These are phyloP conservation scores for Prunella fulvescens DNA, from an alignment of 2,113 vertebrate genomes.

Conservation along the genomic window DNA sequence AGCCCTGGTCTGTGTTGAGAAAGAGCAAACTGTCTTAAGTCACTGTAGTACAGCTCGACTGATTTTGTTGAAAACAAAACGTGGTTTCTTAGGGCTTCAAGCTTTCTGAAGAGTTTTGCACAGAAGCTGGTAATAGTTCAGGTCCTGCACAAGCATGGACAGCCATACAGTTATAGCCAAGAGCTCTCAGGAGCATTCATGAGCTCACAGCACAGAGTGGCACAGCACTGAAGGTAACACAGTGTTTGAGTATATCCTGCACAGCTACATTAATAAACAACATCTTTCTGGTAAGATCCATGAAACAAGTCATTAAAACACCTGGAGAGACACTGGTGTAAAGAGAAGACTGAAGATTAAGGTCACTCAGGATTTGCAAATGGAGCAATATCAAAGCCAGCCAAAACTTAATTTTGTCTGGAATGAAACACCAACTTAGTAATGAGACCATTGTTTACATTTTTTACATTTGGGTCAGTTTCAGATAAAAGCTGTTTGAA, in stretches of 20 bases:
- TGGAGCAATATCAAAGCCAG: not conserved
- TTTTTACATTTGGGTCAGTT: not conserved
- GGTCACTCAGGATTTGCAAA: not conserved
- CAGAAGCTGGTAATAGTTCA: rapidly evolving
- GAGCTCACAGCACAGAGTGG: not conserved
- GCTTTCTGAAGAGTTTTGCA: not conserved
- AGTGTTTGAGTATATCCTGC: not conserved
- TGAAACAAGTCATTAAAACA: not conserved
- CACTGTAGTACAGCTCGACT: not conserved
- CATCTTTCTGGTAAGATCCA: not conserved
- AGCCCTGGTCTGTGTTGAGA: rapidly evolving
- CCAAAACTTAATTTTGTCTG: not conserved
- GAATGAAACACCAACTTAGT: not conserved
- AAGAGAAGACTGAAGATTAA: not conserved
- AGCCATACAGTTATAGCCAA: rapidly evolving
- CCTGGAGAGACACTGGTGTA: not conserved
- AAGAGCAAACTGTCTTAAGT: not conserved
- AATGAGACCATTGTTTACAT: not conserved
- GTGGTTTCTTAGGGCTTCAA: not conserved
- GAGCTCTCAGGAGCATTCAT: not conserved
- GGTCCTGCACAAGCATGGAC: not conserved
- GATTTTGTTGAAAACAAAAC: not conserved
- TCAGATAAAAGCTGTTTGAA: not conserved
- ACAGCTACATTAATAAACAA: not conserved
- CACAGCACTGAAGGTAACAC: rapidly evolving